phyloP scores from a whole-genome alignment of 2,888 invertebrate species.

The Temnothorax ravouxi region DNA sequence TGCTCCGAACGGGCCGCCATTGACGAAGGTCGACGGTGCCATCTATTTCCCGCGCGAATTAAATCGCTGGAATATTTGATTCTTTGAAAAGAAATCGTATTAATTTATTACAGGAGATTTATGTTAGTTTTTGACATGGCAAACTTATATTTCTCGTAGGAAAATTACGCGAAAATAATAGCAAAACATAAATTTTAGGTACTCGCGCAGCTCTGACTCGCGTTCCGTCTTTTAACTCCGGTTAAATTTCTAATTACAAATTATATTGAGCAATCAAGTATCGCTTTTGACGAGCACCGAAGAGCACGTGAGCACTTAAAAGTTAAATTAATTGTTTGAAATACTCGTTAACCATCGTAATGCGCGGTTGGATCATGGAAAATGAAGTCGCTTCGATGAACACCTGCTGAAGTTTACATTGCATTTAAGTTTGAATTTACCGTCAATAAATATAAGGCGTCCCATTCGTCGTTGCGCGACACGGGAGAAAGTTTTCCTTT shows the following conservation, averaged over 20 bases:
- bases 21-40: constrained; percentile 15
- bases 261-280: constrained; percentile 5
- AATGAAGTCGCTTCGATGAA: constrained; percentile 31
- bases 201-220: not conserved
- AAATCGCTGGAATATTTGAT: constrained; percentile 24
- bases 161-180: not conserved
- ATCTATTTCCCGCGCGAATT: constrained; percentile 34
- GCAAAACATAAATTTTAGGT: not conserved
- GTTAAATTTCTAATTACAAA: constrained; percentile 23
- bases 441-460: constrained; percentile 37
- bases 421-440: constrained; percentile 36
- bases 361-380: not conserved
- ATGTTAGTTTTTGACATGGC: not conserved
- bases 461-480: constrained; percentile 18
- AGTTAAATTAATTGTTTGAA: constrained; percentile 40
- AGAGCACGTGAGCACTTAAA: not conserved
- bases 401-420: constrained; percentile 29
- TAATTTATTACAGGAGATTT: constrained; percentile 18
- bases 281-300: not conserved
- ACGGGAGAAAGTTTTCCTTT: constrained; percentile 39
- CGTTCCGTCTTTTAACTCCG: not conserved
- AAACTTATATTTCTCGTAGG: not conserved
- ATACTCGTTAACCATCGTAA: constrained; percentile 7
- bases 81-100: constrained; percentile 26
- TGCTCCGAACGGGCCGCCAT: constrained; percentile 16